Evolutionary conservation across 2,113 vertebrate genomes (phyloP), one percentile per base, ranked within the genome.

Genomic region (Sarotherodon lohbergeri): DNA sequence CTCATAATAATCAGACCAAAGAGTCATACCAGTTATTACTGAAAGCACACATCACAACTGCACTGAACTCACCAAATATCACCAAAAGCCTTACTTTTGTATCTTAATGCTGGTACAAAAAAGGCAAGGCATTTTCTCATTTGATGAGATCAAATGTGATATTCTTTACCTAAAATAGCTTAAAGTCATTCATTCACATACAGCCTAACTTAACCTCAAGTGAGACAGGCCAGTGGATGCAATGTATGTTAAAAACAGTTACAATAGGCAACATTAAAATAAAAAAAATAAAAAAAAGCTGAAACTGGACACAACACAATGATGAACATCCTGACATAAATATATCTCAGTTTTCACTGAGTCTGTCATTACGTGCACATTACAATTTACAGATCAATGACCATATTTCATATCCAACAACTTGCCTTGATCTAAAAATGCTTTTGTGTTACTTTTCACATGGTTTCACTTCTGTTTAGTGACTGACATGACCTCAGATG

Each of bases 211-310:
- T 73, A 29, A 48, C 22, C 41, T 29, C 7, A 16, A 48, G 9
- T 7, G 41, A 14, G 22, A 8, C 41, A 16, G 66, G 13, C n/a
- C 66, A 71, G 41, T 73, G 41, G 43, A 46, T 6, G 22, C 41
- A 73, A 46, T 66, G 4, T 1, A 0, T 73, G 22, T 73, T 46
- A 27, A 46, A 46, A 27, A 73, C 4, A 27, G 41, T 34, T 63
- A 63, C 0, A 34, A 63, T 34, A 34, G 29, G 29, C 0, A 63
- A 63, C 29, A 61, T 61, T 2, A 34, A 61, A 59, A 59, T 3
- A 7, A 3, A 5, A 9, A 19, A 55, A 0, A 4, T 6, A 3
- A 29, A 8, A 3, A 16, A 3, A 59, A 4, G 29, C 57, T 19
- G 9, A 61, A 61, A 43, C n/a, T 7, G 9, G 36, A 71, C n/a